Evolutionary conservation across 2,797 vertebrate genomes (phyloP), one percentile per base, ranked within the genome.

Genomic region (Thripadectes ignobilis): DNA sequence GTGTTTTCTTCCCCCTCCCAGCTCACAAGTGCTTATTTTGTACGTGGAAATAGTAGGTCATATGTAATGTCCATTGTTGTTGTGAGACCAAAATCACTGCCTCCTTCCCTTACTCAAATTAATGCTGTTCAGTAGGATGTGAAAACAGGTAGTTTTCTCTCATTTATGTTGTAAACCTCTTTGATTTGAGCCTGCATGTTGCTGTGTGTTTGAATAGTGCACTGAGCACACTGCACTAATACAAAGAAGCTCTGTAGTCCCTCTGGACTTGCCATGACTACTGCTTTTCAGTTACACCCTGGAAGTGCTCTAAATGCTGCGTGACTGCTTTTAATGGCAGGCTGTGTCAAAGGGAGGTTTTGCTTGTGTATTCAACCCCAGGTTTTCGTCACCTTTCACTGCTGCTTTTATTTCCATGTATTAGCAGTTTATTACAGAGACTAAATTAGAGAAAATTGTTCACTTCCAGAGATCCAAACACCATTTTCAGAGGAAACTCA

Each of bases 401-500:
- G 4, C 76, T 58, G 23, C 36, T 81, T 81, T 85, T 92, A 67
- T 94, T 88, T 94, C 48, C 49, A 7, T 49, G 5, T 88, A 34
- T 89, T 93, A 90, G 39, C 89, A 63, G 30, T 74, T 95, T 65
- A 62, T 86, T 90, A 36, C 16, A 34, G 72, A 89, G 46, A 51
- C 63, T 92, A 93, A 97, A 90, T 83, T 73, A 69, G 51, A 54
- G 10, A 59, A 96, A 96, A 79, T 66, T 95, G 24, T 97, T 96
- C 78, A 66, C 65, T 97, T 96, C 66, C 96, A 99, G 99, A 98
- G 99, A 99, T 97, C 99, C 99, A 86, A 99, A 99, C 97, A 99
- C 99, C 92, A 99, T 99, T 97, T 99, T 99, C 97, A 98, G 99
- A 92, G 99, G 99, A 89, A 99, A 99, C 97, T 99, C 99, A 0